Conservation (phyloP, 2,797 vertebrate genomes). For the Coregonus suidteri region DNA sequence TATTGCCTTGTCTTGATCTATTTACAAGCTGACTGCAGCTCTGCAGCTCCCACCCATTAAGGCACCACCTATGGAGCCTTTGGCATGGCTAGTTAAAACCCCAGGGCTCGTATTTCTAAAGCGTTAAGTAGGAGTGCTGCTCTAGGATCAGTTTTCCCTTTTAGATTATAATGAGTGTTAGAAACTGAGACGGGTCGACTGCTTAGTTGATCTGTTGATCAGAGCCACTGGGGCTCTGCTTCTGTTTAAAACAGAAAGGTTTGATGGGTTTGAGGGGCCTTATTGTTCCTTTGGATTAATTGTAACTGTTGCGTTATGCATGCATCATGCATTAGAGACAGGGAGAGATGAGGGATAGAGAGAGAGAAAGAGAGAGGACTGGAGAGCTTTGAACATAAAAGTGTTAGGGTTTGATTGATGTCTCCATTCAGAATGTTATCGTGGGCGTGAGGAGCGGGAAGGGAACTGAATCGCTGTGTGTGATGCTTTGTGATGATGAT, state of each 20-base stretch:
- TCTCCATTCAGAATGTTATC: constrained; percentile 22
- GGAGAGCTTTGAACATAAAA: constrained; percentile 42
- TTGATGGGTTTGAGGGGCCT: constrained; percentile 19
- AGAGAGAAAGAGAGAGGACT: background rate
- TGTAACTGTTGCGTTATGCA: constrained; percentile 16
- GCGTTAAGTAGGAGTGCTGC: background rate
- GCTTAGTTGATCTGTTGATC: constrained; percentile 50
- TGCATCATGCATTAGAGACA: constrained; percentile 9
- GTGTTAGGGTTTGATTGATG: constrained; percentile 30
- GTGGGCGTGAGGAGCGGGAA: constrained; percentile 7
- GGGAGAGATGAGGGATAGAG: constrained; percentile 7
- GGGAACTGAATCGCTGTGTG: background rate
- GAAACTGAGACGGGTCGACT: constrained; percentile 13
- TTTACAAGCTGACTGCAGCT: constrained; percentile 67
- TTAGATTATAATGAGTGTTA: background rate
- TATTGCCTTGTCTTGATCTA: constrained; percentile 71
- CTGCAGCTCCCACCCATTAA: constrained; percentile 60
- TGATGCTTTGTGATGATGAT: constrained; percentile 16
- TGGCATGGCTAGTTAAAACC: constrained; percentile 62
- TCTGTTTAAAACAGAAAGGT: constrained; percentile 29
- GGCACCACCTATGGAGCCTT: constrained; percentile 60
- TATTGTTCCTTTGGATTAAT: constrained; percentile 38
- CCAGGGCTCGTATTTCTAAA: constrained; percentile 26
- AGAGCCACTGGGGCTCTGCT: constrained; percentile 28
- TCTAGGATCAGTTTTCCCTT: background rate